phyloP scores from a whole-genome alignment of 2,113 vertebrate species.

The Illadopsis cleaveri region DNA sequence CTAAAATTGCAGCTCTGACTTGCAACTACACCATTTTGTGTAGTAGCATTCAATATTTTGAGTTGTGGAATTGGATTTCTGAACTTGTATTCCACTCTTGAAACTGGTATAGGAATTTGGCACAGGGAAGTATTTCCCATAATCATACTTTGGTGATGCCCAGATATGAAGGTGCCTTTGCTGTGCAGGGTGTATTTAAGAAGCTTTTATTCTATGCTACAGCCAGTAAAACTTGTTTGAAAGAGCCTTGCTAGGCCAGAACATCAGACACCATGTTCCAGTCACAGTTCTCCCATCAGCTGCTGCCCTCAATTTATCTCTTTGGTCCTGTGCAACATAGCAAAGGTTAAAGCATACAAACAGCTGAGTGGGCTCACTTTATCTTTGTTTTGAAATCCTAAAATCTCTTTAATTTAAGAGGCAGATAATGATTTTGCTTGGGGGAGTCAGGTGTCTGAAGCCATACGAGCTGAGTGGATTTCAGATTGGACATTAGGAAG shows the following conservation, averaged over 20 bases:
- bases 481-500: not conserved
- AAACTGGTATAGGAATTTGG: not conserved
- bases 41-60: not conserved
- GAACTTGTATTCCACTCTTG: not conserved
- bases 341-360: not conserved
- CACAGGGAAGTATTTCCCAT: not conserved
- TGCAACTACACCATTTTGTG: not conserved
- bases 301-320: not conserved
- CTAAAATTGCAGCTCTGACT: not conserved
- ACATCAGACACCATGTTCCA: not conserved
- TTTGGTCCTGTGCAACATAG: not conserved
- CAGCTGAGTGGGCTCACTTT: not conserved
- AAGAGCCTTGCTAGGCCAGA: not conserved
- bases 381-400: not conserved
- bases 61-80: not conserved
- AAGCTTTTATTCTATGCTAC: not conserved
- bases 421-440: not conserved
- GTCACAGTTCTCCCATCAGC: not conserved
- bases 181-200: not conserved
- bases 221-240: not conserved
- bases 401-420: not conserved
- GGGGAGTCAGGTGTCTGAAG: not conserved
- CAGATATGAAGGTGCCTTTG: fast-evolving
- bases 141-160: not conserved
- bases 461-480: fast-evolving